A percentile compares a stretch with the other conserved stretches of the same genome.
phyloP scores from a whole-genome alignment of 2,888 invertebrate species.

The Caenorhabditis sp. region DNA sequence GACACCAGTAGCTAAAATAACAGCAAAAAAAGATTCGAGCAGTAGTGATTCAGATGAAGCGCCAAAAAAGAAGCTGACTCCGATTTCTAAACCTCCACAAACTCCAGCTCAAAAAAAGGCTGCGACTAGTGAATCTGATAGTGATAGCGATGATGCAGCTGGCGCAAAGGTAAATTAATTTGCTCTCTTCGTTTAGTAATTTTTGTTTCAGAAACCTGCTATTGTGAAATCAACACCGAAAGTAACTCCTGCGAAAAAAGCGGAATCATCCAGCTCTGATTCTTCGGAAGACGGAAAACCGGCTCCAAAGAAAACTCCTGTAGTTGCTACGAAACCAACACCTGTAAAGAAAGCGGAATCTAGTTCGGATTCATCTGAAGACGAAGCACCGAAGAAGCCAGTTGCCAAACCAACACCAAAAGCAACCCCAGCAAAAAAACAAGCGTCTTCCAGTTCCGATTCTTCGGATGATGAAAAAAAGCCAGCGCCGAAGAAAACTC shows the following conservation, averaged over 20 bases:
- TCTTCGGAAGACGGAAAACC: conserved; percentile 10
- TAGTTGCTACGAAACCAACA: conserved; percentile 8
- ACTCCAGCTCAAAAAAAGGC: conserved; percentile 24
- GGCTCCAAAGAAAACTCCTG: conserved; percentile 11
- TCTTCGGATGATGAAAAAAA: conserved; percentile 27
- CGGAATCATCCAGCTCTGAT: conserved; percentile 13
- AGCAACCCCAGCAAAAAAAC: conserved; percentile 27
- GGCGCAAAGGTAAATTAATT: conserved; percentile 10
- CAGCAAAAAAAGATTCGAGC: conserved; percentile 15
- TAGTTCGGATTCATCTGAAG: conserved; percentile 2
- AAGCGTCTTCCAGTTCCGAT: conserved; percentile 36
- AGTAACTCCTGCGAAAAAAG: conserved; percentile 18
- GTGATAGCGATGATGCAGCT: conserved; percentile 27
- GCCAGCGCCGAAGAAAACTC: conserved; percentile 13
- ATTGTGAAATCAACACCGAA: conserved; percentile 2
- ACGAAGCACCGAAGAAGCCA: conserved; percentile 14
- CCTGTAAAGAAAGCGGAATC: conserved; percentile 21
- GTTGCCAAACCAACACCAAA: conserved; percentile 20
- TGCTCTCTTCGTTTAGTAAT: background rate
- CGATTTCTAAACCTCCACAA: conserved; percentile 10
- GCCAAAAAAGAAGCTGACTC: conserved; percentile 5
- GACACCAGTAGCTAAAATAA: conserved; percentile 20
- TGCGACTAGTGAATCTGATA: conserved; percentile 5
- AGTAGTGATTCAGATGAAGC: conserved; percentile 1
- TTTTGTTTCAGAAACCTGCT: conserved; percentile 5